These are phyloP conservation scores for Tetragnatha versicolor DNA, from an alignment of 1,140 invertebrate species.

Conservation along the genomic window DNA sequence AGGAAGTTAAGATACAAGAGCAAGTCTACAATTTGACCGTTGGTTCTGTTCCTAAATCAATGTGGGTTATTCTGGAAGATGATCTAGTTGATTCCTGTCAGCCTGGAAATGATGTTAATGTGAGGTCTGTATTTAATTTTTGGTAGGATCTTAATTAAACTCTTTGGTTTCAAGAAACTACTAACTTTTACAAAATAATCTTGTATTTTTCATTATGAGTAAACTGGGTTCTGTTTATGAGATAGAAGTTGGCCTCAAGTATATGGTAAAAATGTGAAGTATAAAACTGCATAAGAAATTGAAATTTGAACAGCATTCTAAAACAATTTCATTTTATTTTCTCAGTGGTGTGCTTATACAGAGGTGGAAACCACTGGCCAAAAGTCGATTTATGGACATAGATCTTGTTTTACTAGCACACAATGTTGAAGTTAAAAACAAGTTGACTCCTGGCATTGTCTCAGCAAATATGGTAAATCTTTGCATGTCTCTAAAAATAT, in stretches of 20 bases:
- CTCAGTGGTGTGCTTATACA: conserved; percentile 78
- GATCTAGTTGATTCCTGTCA: conserved; percentile 87
- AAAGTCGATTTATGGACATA: conserved; percentile 72
- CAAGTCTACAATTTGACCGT: conserved; percentile 75
- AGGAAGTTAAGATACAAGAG: conserved; percentile 87
- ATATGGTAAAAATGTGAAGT: too few relatives aligned
- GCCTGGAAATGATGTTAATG: conserved; percentile 85
- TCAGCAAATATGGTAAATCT: conserved; percentile 72
- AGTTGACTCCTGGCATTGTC: conserved; percentile 69
- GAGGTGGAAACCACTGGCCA: conserved; percentile 73
- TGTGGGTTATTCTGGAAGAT: conserved; percentile 83
- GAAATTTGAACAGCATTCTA: too few relatives aligned
- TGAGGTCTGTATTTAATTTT: conserved; percentile 74
- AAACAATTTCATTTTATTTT: conserved; percentile 56
- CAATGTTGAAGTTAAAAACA: conserved; percentile 75
- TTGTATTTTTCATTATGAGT: too few relatives aligned
- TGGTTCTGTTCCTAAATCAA: conserved; percentile 77
- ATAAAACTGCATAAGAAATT: too few relatives aligned
- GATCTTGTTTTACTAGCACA: conserved; percentile 78
- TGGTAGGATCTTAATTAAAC: too few relatives aligned
- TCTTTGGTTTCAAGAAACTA: too few relatives aligned
- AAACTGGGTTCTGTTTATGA: background rate
- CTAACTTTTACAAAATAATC: too few relatives aligned
- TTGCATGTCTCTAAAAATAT: too few relatives aligned
- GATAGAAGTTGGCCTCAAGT: background rate